Conservation (phyloP, 2,888 invertebrate species). For the Ctenicera cuprea region DNA sequence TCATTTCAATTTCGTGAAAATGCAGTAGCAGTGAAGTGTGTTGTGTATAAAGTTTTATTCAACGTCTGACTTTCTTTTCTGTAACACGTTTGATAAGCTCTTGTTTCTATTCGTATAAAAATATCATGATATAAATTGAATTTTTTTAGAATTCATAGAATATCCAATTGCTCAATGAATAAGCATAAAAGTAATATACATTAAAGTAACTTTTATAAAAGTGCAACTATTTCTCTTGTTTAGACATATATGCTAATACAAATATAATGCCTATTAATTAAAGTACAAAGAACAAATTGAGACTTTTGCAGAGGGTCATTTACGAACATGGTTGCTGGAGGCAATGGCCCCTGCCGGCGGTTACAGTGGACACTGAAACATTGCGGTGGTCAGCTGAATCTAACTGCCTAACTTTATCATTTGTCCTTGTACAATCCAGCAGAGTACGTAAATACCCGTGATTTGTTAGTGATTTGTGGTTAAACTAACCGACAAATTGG, state of each 20-base stretch:
- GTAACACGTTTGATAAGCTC: too few relatives aligned
- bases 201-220: too few relatives aligned
- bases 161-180: too few relatives aligned
- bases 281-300: not conserved
- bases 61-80: not conserved
- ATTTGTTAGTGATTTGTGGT: slow-evolving; percentile 68
- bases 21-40: not conserved
- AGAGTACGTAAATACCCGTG: slow-evolving; percentile 63
- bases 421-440: slow-evolving; percentile 50
- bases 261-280: not conserved
- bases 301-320: not conserved
- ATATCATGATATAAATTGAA: too few relatives aligned
- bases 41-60: too few relatives aligned
- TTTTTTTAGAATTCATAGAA: too few relatives aligned
- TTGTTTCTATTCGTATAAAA: too few relatives aligned
- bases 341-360: slow-evolving; percentile 43
- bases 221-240: too few relatives aligned
- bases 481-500: slow-evolving; percentile 64
- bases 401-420: slow-evolving; percentile 68
- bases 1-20: slow-evolving; percentile 2
- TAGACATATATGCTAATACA: too few relatives aligned
- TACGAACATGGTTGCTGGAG: slow-evolving; percentile 34
- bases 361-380: slow-evolving; percentile 65
- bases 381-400: slow-evolving; percentile 67
- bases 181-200: too few relatives aligned